Conservation (phyloP, 2,113 vertebrate genomes). For the Cardinalis cardinalis region DNA sequence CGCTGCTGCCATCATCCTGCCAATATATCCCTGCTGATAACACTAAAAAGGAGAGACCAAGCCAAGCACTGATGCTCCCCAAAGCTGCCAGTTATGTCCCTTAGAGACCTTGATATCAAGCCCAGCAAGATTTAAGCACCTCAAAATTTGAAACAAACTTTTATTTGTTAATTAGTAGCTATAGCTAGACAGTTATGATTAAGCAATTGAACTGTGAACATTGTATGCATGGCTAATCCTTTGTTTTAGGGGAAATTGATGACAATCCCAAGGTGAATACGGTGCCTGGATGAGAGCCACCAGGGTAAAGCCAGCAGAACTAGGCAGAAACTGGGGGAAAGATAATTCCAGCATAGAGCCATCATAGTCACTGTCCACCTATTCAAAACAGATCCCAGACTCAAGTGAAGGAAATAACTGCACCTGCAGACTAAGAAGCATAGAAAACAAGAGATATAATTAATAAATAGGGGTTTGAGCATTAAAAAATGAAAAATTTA, state of each 20-base stretch:
- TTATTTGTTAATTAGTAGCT: neutral
- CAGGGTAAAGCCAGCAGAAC: neutral
- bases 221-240: neutral
- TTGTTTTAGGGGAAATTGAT: neutral
- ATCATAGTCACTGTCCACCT: neutral
- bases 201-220: neutral
- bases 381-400: neutral
- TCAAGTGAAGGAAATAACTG: neutral
- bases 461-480: neutral
- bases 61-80: neutral
- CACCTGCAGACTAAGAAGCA: neutral
- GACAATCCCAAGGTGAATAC: neutral
- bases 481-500: neutral
- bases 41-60: neutral
- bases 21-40: accelerated
- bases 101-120: neutral
- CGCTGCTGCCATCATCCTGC: too few species aligned
- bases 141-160: neutral
- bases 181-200: neutral
- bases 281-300: neutral
- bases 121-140: accelerated
- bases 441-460: accelerated
- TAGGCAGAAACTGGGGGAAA: neutral
- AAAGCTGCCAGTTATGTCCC: neutral
- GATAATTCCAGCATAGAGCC: neutral